Percentiles rank a stretch among this genome's conserved stretches.
These are phyloP conservation scores for Melanotaenia duboulayi DNA, from an alignment of 2,113 vertebrate species.

Conservation along the genomic window DNA sequence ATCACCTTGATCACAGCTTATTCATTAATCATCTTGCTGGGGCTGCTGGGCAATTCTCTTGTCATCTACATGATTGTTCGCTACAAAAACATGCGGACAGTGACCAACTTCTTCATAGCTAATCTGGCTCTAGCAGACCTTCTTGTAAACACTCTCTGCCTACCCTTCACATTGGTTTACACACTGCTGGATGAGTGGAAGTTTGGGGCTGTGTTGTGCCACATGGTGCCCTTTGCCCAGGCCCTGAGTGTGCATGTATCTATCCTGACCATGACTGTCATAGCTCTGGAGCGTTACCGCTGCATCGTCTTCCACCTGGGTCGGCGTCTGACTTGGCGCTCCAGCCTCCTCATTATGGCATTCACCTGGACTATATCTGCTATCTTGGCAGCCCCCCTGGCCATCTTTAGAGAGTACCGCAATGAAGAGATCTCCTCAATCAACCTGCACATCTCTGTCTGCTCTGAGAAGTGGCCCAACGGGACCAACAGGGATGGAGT, in stretches of 20 bases:
- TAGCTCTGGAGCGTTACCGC: conserved; percentile 91
- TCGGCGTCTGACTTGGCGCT: conserved; percentile 85
- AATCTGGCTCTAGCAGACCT: conserved; percentile 93
- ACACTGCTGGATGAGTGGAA: conserved; percentile 93
- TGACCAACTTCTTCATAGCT: conserved; percentile 95
- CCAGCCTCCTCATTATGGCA: conserved; percentile 88
- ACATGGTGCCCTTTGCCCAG: conserved; percentile 91
- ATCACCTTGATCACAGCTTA: conserved; percentile 88
- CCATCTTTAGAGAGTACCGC: conserved; percentile 92
- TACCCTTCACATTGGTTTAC: conserved; percentile 92
- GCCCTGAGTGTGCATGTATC: conserved; percentile 92
- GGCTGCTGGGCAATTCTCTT: conserved; percentile 88
- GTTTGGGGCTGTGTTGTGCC: conserved; percentile 90
- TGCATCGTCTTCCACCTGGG: conserved; percentile 93
- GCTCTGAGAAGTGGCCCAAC: conserved; percentile 92
- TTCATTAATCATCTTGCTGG: conserved; percentile 90
- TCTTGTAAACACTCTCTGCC: conserved; percentile 90
- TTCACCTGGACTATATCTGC: conserved; percentile 87
- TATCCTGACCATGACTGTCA: conserved; percentile 90
- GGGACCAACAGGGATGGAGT: conserved; percentile 87
- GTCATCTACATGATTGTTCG: conserved; percentile 91
- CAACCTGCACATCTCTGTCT: conserved; percentile 88
- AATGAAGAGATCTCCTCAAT: conserved; percentile 89
- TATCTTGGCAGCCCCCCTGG: conserved; percentile 88
- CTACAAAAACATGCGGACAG: conserved; percentile 92